Base-by-base conservation (phyloP, 2,888 invertebrate species). In the Drosophila atripex region DNA sequence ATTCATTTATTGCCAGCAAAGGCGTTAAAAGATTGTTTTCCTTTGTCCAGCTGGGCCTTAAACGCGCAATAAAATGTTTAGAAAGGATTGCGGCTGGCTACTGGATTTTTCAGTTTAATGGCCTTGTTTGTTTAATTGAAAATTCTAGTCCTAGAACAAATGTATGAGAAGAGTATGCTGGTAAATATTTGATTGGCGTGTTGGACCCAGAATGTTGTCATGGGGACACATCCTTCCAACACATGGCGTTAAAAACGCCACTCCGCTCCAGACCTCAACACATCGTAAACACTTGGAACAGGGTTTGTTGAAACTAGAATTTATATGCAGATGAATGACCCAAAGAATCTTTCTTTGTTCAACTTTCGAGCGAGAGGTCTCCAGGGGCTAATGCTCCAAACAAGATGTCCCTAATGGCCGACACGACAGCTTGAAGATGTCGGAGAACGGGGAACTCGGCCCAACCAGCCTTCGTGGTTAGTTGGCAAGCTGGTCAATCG, bases 301-400 rank as follows among this genome's bases (percentile, higher is more conserved):
- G 14, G 39, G 39, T 32, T 55, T 28, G 38, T 16, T n/a, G 8
- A 16, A 7, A 16, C 7, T n/a, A 25, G 23, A 55, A 58, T 30
- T 41, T 57, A 54, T 64, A 63, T 55, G 14, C 43, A 71, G 77
- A 78, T 75, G 69, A 73, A 58, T 52, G 69, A 64, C 66, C 57
- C 49, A 57, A 53, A 23, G n/a, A 23, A 21, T 21, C 23, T 45
- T 28, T 14, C 50, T 39, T 59, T 30, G 47, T 47, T 57, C n/a
- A 57, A 35, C 38, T 39, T 38, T 39, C 2, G 9, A 30, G 16
- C 30, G 9, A 2, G n/a, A n/a, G 38, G 9, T 8, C 14, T 55
- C 25, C 23, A 9, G 7, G 54, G 66, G 59, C 56, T 68, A 66
- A 71, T 57, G 70, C 32, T 35, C 63, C 46, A 14, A 28, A 8